These are phyloP conservation scores for Myrmecophaga tridactyla DNA, from an alignment of 2,113 vertebrate species.

Conservation along the genomic window DNA sequence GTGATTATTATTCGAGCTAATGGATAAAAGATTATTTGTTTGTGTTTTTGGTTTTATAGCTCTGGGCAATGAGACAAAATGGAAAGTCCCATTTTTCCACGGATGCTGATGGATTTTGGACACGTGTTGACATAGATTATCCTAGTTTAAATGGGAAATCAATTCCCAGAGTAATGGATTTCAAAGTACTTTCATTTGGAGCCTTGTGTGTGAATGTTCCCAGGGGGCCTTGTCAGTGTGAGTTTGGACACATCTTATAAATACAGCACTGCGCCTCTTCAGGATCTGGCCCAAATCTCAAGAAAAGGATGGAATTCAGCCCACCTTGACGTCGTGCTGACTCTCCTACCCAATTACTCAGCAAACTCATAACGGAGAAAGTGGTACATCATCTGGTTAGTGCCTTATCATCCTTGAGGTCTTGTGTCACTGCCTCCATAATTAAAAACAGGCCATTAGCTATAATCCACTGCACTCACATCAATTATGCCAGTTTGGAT, in stretches of 20 bases:
- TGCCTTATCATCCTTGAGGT: constrained; percentile 53
- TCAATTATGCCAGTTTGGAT: constrained; percentile 71
- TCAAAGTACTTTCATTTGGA: background rate
- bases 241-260: background rate
- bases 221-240: background rate
- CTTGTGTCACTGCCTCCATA: constrained; percentile 71
- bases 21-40: background rate
- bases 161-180: background rate
- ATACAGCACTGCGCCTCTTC: background rate
- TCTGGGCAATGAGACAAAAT: constrained; percentile 9
- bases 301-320: constrained; percentile 27
- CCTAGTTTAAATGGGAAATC: background rate
- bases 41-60: background rate
- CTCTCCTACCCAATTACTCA: background rate
- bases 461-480: constrained; percentile 67
- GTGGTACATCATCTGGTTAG: constrained; percentile 62
- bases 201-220: background rate
- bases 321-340: background rate
- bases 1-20: constrained; percentile 33
- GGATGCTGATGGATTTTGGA: background rate
- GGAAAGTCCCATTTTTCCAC: background rate
- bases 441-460: constrained; percentile 76
- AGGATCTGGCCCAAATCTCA: background rate
- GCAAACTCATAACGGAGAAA: background rate
- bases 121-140: background rate